Evolutionary conservation across 2,113 vertebrate species (phyloP), one percentile per base, ranked within the genome.

Genomic region (Amphiprion ocellaris): DNA sequence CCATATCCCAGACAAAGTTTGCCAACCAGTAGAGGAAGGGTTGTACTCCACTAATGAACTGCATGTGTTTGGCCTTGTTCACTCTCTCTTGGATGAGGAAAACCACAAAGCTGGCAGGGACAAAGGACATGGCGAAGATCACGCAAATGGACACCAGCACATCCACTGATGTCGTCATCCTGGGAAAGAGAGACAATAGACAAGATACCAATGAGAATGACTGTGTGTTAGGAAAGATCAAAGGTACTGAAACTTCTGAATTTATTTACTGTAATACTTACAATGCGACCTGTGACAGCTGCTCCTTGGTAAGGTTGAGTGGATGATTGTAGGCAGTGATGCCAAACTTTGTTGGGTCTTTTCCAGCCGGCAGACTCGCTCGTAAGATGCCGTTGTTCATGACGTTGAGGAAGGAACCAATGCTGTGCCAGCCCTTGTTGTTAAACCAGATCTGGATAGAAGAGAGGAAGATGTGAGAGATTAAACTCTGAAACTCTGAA

Each of bases 1-100:
- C 98, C 98, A 99, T 99, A 88, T 99, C 98, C 98, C 98, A 99
- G 41, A 97, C 95, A 77, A 99, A 99, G 91, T 99, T 99, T 56
- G 98, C 96, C 58, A 98, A 89, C 98, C 98, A 99, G 88, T 99
- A 99, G 84, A 98, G 96, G 39, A 97, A 93, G 0, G 98, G 98
- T 77, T 98, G 98, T 61, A 99, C 98, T 2, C 98, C 98, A 3
- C 98, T 98, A 89, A 99, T 98, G 90, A 99, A 98, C 93, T 99
- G 98, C 91, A 99, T 89, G 83, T 99, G 98, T 58, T 99, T 99
- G 14, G 98, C 97, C 82, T 99, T 99, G 94, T 96, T 98, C 68
- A 99, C 97, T 41, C 98, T 94, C 78, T 99, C 98, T 89, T 99
- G 97, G 82, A 99, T 99, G 88, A 99, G 96, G 91, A 98, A 99